phyloP scores from a whole-genome alignment of 2,797 vertebrate genomes.

The Macropus fuliginosus region DNA sequence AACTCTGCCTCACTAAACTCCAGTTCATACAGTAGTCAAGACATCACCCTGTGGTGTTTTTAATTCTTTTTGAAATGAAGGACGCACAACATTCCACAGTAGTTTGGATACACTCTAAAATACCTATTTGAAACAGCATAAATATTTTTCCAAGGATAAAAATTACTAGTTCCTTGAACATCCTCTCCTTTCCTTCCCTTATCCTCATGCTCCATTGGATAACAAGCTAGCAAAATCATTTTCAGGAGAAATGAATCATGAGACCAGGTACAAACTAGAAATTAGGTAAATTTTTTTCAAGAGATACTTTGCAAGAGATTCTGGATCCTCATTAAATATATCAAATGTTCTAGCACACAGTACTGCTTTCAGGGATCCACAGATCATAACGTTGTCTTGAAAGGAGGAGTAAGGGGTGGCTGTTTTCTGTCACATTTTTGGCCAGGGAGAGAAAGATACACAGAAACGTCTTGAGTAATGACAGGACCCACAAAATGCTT shows the following conservation, averaged over 20 bases:
- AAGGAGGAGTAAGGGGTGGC: background rate
- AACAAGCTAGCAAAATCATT: background rate
- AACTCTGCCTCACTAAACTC: background rate
- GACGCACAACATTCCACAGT: background rate
- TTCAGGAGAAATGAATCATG: background rate
- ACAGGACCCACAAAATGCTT: background rate
- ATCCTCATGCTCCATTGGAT: background rate
- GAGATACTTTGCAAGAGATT: background rate
- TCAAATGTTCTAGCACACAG: background rate
- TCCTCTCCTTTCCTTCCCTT: background rate
- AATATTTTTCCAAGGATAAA: background rate
- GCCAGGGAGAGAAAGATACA: background rate
- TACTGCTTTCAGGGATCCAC: background rate
- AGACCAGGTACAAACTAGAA: background rate
- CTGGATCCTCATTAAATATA: background rate
- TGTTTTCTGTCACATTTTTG: background rate
- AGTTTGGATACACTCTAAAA: background rate
- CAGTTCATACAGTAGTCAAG: background rate
- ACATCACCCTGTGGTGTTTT: background rate
- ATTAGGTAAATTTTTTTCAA: background rate
- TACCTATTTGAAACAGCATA: background rate
- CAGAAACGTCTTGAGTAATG: background rate
- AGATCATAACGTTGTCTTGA: background rate
- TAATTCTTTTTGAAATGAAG: background rate
- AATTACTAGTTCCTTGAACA: background rate